These are phyloP conservation scores for Odontesthes bonariensis DNA, from an alignment of 2,113 vertebrate genomes.

Conservation along the genomic window DNA sequence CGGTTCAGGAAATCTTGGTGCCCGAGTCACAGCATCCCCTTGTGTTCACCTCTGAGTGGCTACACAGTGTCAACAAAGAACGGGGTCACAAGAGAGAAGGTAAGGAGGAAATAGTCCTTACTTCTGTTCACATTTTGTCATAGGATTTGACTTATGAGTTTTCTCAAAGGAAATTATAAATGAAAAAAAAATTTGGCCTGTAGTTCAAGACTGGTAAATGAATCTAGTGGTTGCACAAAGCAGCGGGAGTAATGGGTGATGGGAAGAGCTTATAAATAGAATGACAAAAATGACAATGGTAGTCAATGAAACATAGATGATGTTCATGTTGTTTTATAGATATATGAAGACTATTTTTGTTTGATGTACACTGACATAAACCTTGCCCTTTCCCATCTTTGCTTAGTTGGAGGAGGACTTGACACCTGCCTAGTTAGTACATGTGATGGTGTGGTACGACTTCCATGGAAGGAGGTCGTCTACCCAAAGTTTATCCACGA, in stretches of 20 bases:
- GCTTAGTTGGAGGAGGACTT: slow-evolving; percentile 79
- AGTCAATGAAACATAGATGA: not conserved
- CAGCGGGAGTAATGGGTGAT: not conserved
- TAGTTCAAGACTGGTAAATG: too few relatives aligned
- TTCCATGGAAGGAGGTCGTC: slow-evolving; percentile 90
- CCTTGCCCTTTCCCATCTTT: not conserved
- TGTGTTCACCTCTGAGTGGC: slow-evolving; percentile 92
- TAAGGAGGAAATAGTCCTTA: slow-evolving; percentile 25
- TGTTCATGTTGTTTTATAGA: not conserved
- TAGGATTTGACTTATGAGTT: too few relatives aligned
- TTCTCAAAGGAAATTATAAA: too few relatives aligned
- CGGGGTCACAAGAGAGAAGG: slow-evolving; percentile 86
- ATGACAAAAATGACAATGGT: not conserved
- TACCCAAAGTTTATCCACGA: slow-evolving; percentile 91
- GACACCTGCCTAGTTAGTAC: slow-evolving; percentile 90
- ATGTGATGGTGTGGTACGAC: slow-evolving; percentile 86
- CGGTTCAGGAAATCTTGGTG: slow-evolving; percentile 89
- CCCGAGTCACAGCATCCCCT: slow-evolving; percentile 88
- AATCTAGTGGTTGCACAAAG: too few relatives aligned
- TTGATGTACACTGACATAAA: not conserved
- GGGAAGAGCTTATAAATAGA: slow-evolving; percentile 2
- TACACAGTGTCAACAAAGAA: slow-evolving; percentile 92
- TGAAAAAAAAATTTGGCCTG: too few relatives aligned
- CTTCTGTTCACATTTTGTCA: not conserved
- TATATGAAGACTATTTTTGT: not conserved